Percentiles rank a stretch among this genome's conserved stretches.
These are phyloP conservation scores for Drosophila asahinai DNA, from an alignment of 1,140 invertebrate species.

Conservation along the genomic window DNA sequence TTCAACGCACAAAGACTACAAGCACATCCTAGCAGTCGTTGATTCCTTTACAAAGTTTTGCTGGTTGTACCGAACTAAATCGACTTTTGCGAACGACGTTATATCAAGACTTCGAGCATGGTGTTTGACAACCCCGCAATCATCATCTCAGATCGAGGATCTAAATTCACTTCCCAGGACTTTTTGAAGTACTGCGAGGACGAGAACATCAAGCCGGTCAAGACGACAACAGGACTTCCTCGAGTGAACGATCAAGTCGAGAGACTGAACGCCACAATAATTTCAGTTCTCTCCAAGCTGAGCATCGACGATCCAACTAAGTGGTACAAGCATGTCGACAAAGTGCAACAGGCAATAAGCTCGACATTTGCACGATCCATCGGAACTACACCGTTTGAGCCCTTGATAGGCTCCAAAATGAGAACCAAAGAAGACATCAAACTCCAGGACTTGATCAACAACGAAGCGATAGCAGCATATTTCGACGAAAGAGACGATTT, in stretches of 20 bases:
- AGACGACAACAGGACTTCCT: background rate
- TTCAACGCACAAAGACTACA: too few relatives aligned
- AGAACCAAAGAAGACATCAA: background rate
- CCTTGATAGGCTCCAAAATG: background rate
- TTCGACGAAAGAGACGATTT: background rate
- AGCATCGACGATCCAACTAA: conserved; percentile 3
- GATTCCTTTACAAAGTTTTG: too few relatives aligned
- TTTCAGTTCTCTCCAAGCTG: background rate
- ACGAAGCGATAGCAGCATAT: background rate
- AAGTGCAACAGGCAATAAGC: conserved; percentile 2
- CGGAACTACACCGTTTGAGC: background rate
- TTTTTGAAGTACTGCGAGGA: background rate
- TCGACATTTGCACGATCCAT: background rate
- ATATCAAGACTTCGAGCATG: background rate
- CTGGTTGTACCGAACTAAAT: too few relatives aligned
- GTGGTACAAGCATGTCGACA: background rate
- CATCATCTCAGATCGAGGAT: background rate
- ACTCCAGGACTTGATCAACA: background rate
- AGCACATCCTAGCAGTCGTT: too few relatives aligned
- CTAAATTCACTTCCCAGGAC: background rate
- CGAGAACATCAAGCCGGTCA: background rate
- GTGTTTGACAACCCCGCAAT: background rate
- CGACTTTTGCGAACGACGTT: background rate
- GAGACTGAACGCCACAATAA: background rate
- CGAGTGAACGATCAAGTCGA: background rate